These are phyloP conservation scores for Phyllopteryx taeniolatus DNA, from an alignment of 2,113 vertebrate species.

Conservation along the genomic window DNA sequence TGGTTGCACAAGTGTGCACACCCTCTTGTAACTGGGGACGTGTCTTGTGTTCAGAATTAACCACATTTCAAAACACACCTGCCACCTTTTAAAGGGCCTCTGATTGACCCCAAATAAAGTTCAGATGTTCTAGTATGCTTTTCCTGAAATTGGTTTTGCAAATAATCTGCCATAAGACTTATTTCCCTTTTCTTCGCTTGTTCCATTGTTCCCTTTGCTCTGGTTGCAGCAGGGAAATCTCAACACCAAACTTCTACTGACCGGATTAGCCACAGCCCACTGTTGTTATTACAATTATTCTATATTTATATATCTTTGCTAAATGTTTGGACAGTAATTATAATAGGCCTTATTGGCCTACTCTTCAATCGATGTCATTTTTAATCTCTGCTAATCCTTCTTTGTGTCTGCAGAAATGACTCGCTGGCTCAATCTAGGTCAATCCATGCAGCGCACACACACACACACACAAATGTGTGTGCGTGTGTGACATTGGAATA, in stretches of 20 bases:
- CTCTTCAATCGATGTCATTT: slow-evolving; percentile 65
- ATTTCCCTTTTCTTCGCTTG: too few relatives aligned
- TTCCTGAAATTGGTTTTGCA: too few relatives aligned
- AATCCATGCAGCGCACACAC: slow-evolving; percentile 47
- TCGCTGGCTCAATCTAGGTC: slow-evolving; percentile 68
- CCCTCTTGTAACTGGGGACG: too few relatives aligned
- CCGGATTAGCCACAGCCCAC: slow-evolving; percentile 45
- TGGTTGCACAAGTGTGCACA: too few relatives aligned
- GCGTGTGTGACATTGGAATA: slow-evolving; percentile 46
- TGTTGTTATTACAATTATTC: slow-evolving; percentile 16
- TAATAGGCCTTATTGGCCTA: slow-evolving; percentile 65
- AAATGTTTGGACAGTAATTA: slow-evolving; percentile 56
- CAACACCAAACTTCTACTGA: slow-evolving; percentile 30
- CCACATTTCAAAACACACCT: too few relatives aligned
- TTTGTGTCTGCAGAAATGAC: slow-evolving; percentile 68
- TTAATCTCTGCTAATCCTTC: slow-evolving; percentile 70
- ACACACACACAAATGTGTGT: not conserved
- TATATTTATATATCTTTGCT: too few relatives aligned
- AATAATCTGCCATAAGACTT: too few relatives aligned
- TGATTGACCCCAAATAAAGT: too few relatives aligned
- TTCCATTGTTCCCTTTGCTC: not conserved
- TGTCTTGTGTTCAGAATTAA: too few relatives aligned
- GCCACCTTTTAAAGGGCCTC: too few relatives aligned
- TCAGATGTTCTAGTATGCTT: too few relatives aligned
- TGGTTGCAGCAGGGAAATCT: slow-evolving; percentile 10